A percentile compares a stretch with the other conserved stretches of the same genome.
phyloP scores from a whole-genome alignment of 2,797 vertebrate genomes.

The Hippocampus kuda region DNA sequence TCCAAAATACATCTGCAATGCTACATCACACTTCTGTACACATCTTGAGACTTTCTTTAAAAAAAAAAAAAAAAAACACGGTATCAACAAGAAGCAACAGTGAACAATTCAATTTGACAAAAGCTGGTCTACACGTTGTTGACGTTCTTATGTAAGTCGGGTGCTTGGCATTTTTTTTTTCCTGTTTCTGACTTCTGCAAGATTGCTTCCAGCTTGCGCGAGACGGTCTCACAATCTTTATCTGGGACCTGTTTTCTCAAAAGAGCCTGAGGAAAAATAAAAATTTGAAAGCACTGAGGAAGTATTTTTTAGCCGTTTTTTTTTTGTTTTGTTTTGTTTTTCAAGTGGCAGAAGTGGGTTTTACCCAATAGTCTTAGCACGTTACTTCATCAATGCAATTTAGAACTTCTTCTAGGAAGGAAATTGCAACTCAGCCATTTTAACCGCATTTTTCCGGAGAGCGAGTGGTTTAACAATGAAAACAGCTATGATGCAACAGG shows the following conservation, averaged over 20 bases:
- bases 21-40: background rate
- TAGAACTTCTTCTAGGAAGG: conserved; percentile 7
- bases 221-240: conserved; percentile 19
- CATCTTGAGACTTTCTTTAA: background rate
- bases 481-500: conserved; percentile 10
- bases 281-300: background rate
- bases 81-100: background rate
- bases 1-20: background rate
- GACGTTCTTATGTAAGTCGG: conserved; percentile 48
- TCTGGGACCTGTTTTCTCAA: conserved; percentile 39
- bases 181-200: conserved; percentile 32
- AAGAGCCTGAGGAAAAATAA: conserved; percentile 42
- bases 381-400: conserved; percentile 27
- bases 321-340: background rate
- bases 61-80: background rate
- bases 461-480: background rate
- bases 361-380: background rate
- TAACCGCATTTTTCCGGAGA: conserved; percentile 10
- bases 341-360: background rate
- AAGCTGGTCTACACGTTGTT: conserved; percentile 45
- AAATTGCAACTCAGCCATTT: conserved; percentile 24
- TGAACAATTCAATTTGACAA: conserved; percentile 6
- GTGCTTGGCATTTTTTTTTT: conserved; percentile 22
- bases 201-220: conserved; percentile 36
- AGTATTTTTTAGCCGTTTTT: background rate